A percentile compares a stretch with the other conserved stretches of the same genome.
phyloP scores from a whole-genome alignment of 2,888 invertebrate species.

The Reticulitermes lucifugus region DNA sequence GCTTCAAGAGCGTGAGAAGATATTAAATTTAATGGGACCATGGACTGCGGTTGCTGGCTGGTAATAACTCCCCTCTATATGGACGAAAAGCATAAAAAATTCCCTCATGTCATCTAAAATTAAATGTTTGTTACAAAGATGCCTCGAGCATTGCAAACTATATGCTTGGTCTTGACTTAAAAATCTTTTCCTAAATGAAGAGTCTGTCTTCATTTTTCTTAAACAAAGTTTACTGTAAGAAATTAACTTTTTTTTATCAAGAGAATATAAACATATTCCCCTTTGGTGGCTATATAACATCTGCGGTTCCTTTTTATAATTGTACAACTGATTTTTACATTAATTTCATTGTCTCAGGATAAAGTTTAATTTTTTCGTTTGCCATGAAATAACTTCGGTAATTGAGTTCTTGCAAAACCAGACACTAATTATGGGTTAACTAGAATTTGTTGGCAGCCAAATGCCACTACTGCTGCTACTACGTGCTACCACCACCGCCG shows the following conservation, averaged over 20 bases:
- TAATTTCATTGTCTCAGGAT: not conserved
- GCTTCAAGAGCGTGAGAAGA: too few relatives aligned
- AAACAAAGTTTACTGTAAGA: slow-evolving; percentile 10
- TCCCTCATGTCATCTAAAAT: not conserved
- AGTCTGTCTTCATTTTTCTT: not conserved
- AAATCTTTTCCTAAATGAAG: not conserved
- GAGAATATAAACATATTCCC: not conserved
- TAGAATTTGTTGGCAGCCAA: not conserved
- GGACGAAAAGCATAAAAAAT: not conserved
- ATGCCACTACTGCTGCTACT: not conserved
- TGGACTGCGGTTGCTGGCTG: too few relatives aligned
- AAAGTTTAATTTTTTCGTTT: slow-evolving; percentile 29
- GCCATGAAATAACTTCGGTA: slow-evolving; percentile 36
- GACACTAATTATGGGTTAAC: not conserved
- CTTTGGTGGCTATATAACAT: not conserved
- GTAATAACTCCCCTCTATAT: too few relatives aligned
- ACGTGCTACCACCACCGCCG: not conserved
- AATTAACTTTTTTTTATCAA: slow-evolving; percentile 17
- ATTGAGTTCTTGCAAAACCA: slow-evolving; percentile 28
- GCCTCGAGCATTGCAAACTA: not conserved
- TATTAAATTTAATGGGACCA: too few relatives aligned
- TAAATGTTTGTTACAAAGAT: not conserved
- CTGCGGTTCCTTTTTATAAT: not conserved
- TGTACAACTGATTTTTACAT: not conserved
- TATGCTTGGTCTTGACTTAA: not conserved